Conservation (phyloP, 2,888 invertebrate species). For the Osmoderma eremita region DNA sequence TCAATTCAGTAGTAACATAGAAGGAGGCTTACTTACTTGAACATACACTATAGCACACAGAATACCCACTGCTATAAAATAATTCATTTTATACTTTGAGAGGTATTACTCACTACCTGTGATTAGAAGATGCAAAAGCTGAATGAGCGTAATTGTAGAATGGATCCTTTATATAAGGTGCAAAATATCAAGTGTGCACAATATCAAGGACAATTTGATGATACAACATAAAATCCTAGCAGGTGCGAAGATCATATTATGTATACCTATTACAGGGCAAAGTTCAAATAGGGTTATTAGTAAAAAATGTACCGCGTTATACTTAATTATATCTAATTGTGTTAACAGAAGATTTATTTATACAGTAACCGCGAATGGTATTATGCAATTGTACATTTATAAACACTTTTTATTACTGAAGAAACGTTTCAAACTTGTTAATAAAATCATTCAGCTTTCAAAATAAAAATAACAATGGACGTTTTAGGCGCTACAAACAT, state of each 20-base stretch:
- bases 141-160: constrained; percentile 13
- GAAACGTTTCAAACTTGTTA: no score
- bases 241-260: constrained; percentile 27
- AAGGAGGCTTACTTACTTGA: neutral
- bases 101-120: constrained; percentile 8
- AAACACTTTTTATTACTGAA: no score
- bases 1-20: no score
- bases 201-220: constrained; percentile 32
- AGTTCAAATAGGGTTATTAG: constrained; percentile 8
- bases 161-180: constrained; percentile 31
- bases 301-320: constrained; percentile 5
- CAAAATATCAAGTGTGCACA: constrained; percentile 12
- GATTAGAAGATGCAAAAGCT: neutral
- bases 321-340: no score
- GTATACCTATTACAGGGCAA: constrained; percentile 1
- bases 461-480: no score
- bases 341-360: no score
- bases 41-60: constrained; percentile 21
- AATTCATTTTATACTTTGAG: constrained; percentile 36
- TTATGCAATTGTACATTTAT: no score
- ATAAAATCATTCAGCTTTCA: no score
- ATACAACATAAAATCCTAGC: constrained; percentile 7
- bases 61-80: constrained; percentile 26
- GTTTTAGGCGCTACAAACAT: no score
- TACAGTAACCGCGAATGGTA: no score